A percentile compares a stretch with the other conserved stretches of the same genome.
These are phyloP conservation scores for Phenganax marumi DNA, from an alignment of 92 coral and sea anemone species.

Conservation along the genomic window DNA sequence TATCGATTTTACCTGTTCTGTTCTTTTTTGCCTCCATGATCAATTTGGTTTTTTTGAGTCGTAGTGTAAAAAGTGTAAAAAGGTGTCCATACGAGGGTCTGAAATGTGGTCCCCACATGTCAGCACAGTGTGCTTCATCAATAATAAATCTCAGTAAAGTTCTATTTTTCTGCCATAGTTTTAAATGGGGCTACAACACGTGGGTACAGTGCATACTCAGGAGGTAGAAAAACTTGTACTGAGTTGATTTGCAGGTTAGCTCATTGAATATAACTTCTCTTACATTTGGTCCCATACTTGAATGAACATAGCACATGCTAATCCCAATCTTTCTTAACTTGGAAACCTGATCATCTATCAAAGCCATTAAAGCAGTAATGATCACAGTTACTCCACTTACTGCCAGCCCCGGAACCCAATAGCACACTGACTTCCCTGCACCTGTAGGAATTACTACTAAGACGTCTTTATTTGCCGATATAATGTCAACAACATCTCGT, in stretches of 20 bases:
- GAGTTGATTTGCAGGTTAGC: neutral
- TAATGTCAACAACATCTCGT: neutral
- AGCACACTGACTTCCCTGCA: neutral
- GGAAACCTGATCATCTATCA: neutral
- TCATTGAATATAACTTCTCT: neutral
- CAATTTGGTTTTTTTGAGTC: too few relatives aligned
- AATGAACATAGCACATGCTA: neutral
- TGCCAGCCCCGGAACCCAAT: neutral
- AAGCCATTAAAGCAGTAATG: neutral
- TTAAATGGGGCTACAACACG: neutral
- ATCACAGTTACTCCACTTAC: neutral
- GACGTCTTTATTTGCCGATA: neutral
- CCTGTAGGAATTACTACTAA: neutral
- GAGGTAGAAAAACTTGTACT: neutral
- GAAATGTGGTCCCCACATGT: neutral
- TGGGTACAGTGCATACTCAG: neutral
- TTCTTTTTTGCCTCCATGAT: too few relatives aligned
- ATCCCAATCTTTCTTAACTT: neutral
- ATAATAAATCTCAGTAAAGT: neutral
- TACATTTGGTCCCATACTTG: neutral
- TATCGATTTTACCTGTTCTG: too few relatives aligned
- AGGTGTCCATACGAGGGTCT: too few relatives aligned
- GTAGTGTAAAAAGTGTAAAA: too few relatives aligned
- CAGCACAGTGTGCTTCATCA: neutral
- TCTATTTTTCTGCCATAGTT: neutral